Evolutionary conservation across 1,140 invertebrate species (phyloP), one percentile per base, ranked within the genome.

Genomic region (Leptinotarsa undecemlineata): DNA sequence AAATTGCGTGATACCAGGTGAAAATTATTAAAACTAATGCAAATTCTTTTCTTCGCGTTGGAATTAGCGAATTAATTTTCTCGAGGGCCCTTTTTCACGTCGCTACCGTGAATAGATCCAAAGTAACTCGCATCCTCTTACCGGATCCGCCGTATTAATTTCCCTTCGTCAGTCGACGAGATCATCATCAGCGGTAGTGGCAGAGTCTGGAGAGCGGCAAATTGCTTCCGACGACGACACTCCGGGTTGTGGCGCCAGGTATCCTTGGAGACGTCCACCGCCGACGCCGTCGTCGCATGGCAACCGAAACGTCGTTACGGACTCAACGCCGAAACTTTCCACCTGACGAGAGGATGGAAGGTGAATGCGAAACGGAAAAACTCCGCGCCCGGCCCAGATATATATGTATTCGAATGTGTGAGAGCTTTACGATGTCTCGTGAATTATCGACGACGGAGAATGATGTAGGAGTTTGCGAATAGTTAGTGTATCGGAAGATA

Each of bases 261-360:
- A 84, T 84, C 83, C 84, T 84, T 84, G 84, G 84, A 84, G 84
- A 85, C 83, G 81, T 79, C 80, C 81, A 77, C 80, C 81, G 80
- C 75, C 82, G 79, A 79, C 80, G 69, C 62, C 51, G 74, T 77
- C 75, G 83, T 85, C 80, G 81, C 84, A 68, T 83, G 80, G 83
- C 83, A 85, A 84, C 84, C 79, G 81, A 76, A 80, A 80, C 78
- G 71, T 78, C 74, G 78, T 75, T 75, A 75, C 62, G 74, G 48
- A 48, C 48, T 62, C 74, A 60, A 64, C 63, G 75, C 66, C 72
- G 68, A 68, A 76, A 42, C 69, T 67, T 66, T 74, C 71, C 76
- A 57, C 51, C 51, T 57, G 51, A 57, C 51, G 51, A 57, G 51
- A 57, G 51, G 33, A 42, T 77, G 76, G 66, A 74, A 77, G 71